Base-by-base conservation (phyloP, 2,797 vertebrate genomes). In the Enteromius paludinosus region DNA sequence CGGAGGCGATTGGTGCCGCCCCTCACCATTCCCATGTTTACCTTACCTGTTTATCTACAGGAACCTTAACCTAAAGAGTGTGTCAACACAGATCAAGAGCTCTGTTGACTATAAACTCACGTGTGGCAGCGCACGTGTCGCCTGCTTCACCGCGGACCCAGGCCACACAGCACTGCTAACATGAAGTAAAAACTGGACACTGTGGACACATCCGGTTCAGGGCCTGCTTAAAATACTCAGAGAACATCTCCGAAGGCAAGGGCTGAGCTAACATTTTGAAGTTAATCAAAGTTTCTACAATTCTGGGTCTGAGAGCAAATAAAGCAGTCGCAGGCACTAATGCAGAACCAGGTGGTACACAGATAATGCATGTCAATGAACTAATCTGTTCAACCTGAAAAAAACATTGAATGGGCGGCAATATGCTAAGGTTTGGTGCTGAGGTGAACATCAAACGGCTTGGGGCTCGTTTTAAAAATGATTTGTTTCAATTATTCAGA, bases 31-130 rank as follows among this genome's bases (percentile, higher is more conserved):
- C 43, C 18, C 28, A 6, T 90, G 86, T 92, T 90, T 86, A 87
- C 83, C 72, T 43, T 45, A 66, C 70, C 75, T 33, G 47, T 92
- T 90, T 91, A 90, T 92, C 90, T 85, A 41, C 47, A 61, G 82
- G 85, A 91, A 89, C 93, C 91, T 94, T 94, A 90, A 92, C 88
- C 92, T 83, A 71, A 85, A 73, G 78, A 74, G 43, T 75, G 79
- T 68, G 87, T 89, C 75, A 79, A 74, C 79, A 71, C 49, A 86
- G 80, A 90, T 91, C 90, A 93, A 93, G 92, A 5, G 56, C 6
- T 20, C 70, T 15, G 87, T 91, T 84, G 92, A 91, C 87, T 12
- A 93, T 93, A 93, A 92, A 93, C 91, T 23, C 3, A 30, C 54
- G 64, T 28, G 66, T 28, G 72, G 33, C 81, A 54, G 82, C 25